Conservation (phyloP, 2,888 invertebrate genomes). For the Pandemis corylana region DNA sequence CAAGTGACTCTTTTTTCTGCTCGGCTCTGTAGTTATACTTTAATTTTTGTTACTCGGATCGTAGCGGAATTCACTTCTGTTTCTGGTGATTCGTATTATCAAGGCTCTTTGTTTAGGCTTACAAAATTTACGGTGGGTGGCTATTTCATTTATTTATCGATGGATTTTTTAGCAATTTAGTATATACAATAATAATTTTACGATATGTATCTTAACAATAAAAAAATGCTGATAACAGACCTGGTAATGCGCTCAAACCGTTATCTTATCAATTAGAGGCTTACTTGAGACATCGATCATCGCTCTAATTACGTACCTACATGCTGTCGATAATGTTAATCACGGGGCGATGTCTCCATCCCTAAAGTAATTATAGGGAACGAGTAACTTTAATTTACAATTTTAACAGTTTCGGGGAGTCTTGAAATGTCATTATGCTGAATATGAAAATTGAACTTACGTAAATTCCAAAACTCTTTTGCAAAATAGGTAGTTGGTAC, state of each 20-base stretch:
- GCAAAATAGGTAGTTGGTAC: too few relatives aligned
- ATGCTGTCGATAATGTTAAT: conserved; percentile 38
- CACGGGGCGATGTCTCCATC: conserved; percentile 7
- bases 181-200: conserved; percentile 35
- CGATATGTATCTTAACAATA: conserved; percentile 41
- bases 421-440: too few relatives aligned
- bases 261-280: conserved; percentile 41
- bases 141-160: conserved; percentile 14
- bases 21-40: too few relatives aligned
- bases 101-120: neutral
- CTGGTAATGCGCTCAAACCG: conserved; percentile 37
- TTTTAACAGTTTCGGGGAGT: too few relatives aligned
- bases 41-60: neutral
- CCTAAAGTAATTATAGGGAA: neutral
- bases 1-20: too few relatives aligned
- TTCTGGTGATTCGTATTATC: neutral
- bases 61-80: neutral
- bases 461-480: too few relatives aligned
- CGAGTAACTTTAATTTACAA: too few relatives aligned
- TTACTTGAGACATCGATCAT: conserved; percentile 43
- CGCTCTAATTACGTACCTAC: conserved; percentile 42
- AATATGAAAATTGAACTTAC: too few relatives aligned
- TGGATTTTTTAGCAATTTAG: conserved; percentile 10
- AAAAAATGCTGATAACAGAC: conserved; percentile 36
- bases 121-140: neutral